phyloP scores from a whole-genome alignment of 2,113 vertebrate species.

The Hassar affinis region DNA sequence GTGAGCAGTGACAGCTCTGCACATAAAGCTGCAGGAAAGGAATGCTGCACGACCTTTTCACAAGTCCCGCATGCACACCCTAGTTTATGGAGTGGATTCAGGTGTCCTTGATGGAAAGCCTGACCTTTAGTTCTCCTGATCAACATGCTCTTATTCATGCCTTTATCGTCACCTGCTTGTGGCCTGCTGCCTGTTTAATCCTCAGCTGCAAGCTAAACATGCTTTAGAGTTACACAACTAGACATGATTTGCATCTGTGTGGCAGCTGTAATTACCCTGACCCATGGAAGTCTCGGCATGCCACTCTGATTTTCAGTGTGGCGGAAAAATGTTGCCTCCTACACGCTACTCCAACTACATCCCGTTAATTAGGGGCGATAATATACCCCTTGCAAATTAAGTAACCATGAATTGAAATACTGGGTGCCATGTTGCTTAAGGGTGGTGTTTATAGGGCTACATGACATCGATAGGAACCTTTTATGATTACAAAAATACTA shows the following conservation, averaged over 20 bases:
- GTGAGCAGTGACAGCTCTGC: constrained; percentile 26
- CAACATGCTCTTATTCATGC: constrained; percentile 54
- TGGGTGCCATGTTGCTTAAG: neutral
- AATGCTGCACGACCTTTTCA: constrained; percentile 55
- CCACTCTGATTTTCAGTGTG: constrained; percentile 39
- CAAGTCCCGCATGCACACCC: constrained; percentile 44
- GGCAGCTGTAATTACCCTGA: constrained; percentile 42
- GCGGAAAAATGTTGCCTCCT: constrained; percentile 9
- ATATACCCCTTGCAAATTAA: constrained; percentile 9
- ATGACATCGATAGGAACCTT: neutral
- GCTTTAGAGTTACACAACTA: neutral
- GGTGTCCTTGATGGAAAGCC: constrained; percentile 43
- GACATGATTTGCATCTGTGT: constrained; percentile 31
- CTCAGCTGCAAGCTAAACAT: neutral
- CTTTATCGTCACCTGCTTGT: constrained; percentile 40
- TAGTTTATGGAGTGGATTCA: constrained; percentile 51
- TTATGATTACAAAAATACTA: constrained; percentile 6
- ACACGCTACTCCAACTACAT: neutral
- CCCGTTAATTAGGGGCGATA: constrained; percentile 19
- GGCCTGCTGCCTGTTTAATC: constrained; percentile 38
- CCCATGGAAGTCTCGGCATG: constrained; percentile 31
- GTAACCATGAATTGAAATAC: constrained; percentile 7
- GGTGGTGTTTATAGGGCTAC: neutral
- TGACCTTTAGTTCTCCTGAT: constrained; percentile 64
- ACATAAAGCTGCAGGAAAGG: neutral